phyloP scores from a whole-genome alignment of 2,797 vertebrate genomes.

The Brachyrhaphis roseni region DNA sequence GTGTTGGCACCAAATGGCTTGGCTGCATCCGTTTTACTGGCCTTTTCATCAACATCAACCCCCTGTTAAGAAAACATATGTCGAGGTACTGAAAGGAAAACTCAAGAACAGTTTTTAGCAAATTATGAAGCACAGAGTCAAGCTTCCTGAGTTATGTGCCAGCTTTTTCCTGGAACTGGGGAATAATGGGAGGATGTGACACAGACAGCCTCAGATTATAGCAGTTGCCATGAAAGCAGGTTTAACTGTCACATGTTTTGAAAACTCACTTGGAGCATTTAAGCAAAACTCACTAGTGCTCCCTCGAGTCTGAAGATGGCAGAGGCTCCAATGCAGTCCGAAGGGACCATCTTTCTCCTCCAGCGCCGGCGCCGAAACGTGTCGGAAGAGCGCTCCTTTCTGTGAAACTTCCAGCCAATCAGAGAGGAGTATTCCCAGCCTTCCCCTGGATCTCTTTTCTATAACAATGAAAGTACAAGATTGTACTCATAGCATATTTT shows the following conservation, averaged over 20 bases:
- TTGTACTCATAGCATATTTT: background rate
- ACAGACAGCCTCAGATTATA: slow-evolving; percentile 31
- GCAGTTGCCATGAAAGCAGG: slow-evolving; percentile 21
- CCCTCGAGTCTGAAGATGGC: slow-evolving; percentile 97
- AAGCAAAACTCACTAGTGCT: slow-evolving; percentile 83
- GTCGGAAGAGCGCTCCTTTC: slow-evolving; percentile 90
- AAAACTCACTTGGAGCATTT: slow-evolving; percentile 6
- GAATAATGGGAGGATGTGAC: slow-evolving; percentile 62
- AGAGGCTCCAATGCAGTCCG: slow-evolving; percentile 86
- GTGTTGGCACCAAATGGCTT: slow-evolving; percentile 92
- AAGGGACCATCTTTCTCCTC: slow-evolving; percentile 95
- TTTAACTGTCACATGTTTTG: background rate
- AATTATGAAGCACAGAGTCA: slow-evolving; percentile 4
- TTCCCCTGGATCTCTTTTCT: slow-evolving; percentile 78
- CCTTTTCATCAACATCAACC: slow-evolving; percentile 88
- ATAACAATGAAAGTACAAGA: background rate
- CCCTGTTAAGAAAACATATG: slow-evolving; percentile 78
- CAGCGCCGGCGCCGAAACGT: slow-evolving; percentile 93
- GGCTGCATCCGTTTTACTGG: slow-evolving; percentile 81
- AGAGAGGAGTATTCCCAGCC: slow-evolving; percentile 98
- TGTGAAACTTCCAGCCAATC: slow-evolving; percentile 98
- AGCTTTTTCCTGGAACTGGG: slow-evolving; percentile 36
- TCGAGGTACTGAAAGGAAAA: slow-evolving; percentile 4
- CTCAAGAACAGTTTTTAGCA: background rate
- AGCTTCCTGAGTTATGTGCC: slow-evolving; percentile 31